Conservation (phyloP, 2,797 vertebrate genomes). For the Anguilla pacifica region DNA sequence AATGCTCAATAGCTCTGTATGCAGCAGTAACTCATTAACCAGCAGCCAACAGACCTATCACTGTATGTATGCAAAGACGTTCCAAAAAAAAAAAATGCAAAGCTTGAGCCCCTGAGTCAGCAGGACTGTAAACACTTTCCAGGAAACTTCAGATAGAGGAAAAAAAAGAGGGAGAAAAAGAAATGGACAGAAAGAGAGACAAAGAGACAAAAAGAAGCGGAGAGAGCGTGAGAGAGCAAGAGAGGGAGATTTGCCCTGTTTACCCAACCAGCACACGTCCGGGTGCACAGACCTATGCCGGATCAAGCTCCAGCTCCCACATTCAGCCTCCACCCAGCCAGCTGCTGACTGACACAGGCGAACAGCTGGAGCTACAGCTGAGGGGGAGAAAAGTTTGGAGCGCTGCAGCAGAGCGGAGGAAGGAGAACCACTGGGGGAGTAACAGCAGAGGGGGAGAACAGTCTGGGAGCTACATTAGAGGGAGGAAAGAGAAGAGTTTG, state of each 20-base stretch:
- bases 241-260: background rate
- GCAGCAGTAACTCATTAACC: constrained; percentile 15
- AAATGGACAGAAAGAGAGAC: background rate
- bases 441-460: background rate
- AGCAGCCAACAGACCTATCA: background rate
- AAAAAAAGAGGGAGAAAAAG: background rate
- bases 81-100: background rate
- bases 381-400: background rate
- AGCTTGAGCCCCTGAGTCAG: background rate
- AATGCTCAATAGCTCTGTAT: background rate
- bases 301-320: background rate
- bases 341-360: background rate
- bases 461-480: background rate
- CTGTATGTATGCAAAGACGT: background rate
- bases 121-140: background rate
- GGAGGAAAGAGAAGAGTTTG: background rate
- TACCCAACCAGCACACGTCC: constrained; percentile 9
- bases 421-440: background rate
- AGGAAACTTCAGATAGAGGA: background rate
- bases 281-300: background rate
- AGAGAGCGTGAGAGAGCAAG: background rate
- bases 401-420: background rate
- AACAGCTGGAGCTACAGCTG: background rate
- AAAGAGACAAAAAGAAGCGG: background rate
- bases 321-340: background rate